Evolutionary conservation across 2,888 invertebrate genomes (phyloP), one percentile per base, ranked within the genome.

Genomic region (Mythimna ferrago): DNA sequence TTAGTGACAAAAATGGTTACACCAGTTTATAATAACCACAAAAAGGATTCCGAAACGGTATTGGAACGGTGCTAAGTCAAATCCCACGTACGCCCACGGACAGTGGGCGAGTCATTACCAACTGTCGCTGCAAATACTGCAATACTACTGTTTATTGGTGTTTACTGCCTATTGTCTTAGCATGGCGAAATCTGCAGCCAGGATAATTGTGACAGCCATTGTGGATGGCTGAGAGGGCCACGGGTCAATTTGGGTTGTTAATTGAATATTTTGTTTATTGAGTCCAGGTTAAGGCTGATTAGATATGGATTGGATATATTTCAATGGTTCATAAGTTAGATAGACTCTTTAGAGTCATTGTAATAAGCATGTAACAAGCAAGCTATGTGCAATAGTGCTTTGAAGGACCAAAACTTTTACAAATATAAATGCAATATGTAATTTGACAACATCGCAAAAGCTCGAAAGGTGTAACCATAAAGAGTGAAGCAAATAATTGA

Each of bases 131-230:
- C 68, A 71, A 66, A 73, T 73, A 74, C 73, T 72, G 83, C 78
- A 85, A 85, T 71, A 85, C 83, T 75, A 80, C 81, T 81, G 80
- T 81, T 79, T 79, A 71, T 79, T 74, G 65, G 65, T 71, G 67
- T 84, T 85, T 85, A 85, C 76, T 78, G 64, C 82, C 79, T 69
- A 85, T 85, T 85, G 85, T 85, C 70, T 83, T 69, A 64, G 56
- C 38, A 73, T 85, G 85, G 83, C 85, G 82, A 85, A 85, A 85
- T 76, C 61, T 67, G 66, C 60, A 65, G 58, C 54, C 60, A 71
- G 66, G 77, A 73, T 76, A 76, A 76, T 69, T 72, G 62, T 81
- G 78, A 74, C 71, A 78, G 64, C 58, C 65, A 51, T 81, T 73
- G 76, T 82, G 66, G 72, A 84, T 72, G 77, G 62, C 71, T 79